These are phyloP conservation scores for Eurois occulta DNA, from an alignment of 2,888 invertebrate genomes.

Conservation along the genomic window DNA sequence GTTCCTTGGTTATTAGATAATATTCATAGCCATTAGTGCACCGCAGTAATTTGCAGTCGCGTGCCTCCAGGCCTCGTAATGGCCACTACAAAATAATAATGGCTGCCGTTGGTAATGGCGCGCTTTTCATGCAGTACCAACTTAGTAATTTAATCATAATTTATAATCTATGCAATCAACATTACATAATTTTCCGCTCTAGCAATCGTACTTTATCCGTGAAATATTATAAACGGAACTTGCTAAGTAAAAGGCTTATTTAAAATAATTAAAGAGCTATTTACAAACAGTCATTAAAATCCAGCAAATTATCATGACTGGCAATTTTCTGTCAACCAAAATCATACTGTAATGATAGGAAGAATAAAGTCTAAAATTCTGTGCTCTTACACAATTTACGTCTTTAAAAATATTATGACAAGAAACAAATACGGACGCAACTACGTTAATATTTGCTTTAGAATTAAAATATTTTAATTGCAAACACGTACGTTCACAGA, in stretches of 20 bases:
- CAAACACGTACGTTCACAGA: constrained; percentile 38
- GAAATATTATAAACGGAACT: constrained; percentile 12
- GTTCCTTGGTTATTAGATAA: constrained; percentile 20
- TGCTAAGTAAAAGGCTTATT: constrained; percentile 18
- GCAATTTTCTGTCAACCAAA: neutral
- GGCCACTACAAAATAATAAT: constrained; percentile 18
- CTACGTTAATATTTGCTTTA: constrained; percentile 53
- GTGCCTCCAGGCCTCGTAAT: constrained; percentile 35
- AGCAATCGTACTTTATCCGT: constrained; percentile 17
- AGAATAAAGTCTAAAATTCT: constrained; percentile 12
- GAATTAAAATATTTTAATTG: constrained; percentile 64
- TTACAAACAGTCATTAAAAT: constrained; percentile 17
- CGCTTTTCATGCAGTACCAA: constrained; percentile 18
- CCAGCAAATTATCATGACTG: neutral
- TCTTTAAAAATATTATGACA: constrained; percentile 39
- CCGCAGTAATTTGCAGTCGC: constrained; percentile 37
- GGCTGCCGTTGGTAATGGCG: constrained; percentile 11
- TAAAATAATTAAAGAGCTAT: constrained; percentile 10
- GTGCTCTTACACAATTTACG: neutral
- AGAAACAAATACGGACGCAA: constrained; percentile 47
- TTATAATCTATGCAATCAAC: constrained; percentile 12
- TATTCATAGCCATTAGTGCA: constrained; percentile 23
- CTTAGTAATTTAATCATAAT: constrained; percentile 5
- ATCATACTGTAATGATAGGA: fast-evolving
- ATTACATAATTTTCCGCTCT: constrained; percentile 39